Evolutionary conservation across 37 sponge, comb jelly and placozoan genomes (phyloP).

Genomic region (Dysidea cf. avara): DNA sequence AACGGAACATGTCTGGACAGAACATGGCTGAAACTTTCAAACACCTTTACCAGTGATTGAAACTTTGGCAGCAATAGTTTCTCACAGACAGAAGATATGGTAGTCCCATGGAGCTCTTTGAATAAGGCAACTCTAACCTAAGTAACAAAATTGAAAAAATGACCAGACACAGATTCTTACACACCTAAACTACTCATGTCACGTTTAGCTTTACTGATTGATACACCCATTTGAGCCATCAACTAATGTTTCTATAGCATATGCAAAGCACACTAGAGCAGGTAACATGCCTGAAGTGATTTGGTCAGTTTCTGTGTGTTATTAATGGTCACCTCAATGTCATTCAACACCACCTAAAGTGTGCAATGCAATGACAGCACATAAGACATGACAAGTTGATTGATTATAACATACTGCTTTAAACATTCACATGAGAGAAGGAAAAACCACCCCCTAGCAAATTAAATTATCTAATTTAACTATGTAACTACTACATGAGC

Average conservation of each 20-base stretch:
- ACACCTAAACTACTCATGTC: conserved; percentile 50
- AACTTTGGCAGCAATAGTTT: conserved; percentile 40
- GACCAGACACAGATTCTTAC: neutral
- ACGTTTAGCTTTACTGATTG: conserved; percentile 14
- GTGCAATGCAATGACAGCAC: neutral
- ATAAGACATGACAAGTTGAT: neutral
- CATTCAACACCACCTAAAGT: conserved; percentile 61
- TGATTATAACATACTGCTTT: neutral
- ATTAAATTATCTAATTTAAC: too few relatives aligned
- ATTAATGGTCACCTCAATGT: conserved; percentile 69
- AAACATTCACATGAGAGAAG: too few relatives aligned
- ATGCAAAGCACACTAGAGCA: neutral
- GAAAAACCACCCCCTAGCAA: too few relatives aligned
- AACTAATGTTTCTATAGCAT: neutral
- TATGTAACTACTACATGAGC: too few relatives aligned
- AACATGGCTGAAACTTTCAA: conserved; percentile 41
- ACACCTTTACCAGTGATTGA: conserved; percentile 35
- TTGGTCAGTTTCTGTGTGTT: conserved; percentile 67
- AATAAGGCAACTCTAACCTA: conserved; percentile 69
- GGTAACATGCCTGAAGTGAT: conserved; percentile 36
- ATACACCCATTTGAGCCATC: neutral
- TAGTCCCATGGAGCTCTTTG: conserved; percentile 53
- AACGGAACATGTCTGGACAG: too few relatives aligned
- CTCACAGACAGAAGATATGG: conserved; percentile 28
- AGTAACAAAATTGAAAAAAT: neutral